Base-by-base conservation (phyloP, 2,797 vertebrate genomes). In the Sebastes wilsoni region DNA sequence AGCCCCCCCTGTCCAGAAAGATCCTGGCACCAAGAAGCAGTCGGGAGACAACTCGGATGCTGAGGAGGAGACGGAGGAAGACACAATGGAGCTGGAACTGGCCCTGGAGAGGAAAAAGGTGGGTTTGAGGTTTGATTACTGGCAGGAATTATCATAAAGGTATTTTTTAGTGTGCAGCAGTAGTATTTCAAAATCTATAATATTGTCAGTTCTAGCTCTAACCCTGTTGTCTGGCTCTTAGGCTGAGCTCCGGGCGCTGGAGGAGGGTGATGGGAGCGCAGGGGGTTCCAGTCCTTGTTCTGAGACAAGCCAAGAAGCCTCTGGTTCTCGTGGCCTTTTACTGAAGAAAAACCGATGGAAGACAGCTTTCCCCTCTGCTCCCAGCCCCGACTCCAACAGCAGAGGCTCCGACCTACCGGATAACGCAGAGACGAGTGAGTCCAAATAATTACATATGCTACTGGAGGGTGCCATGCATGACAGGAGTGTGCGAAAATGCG, bases 61-160 rank as follows among this genome's bases (percentile, higher is more conserved):
- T 27, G 96, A 97, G 12, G 97, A 96, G 20, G 98, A 97, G 68
- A 94, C 97, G 0, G 98, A 98, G 75, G 98, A 99, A 75, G 98
- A 99, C 84, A 99, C 98, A 0, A 95, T 97, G 1, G 98, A 99
- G 55, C 89, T 99, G 83, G 98, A 99, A 85, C 93, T 99, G 30
- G 97, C 97, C 65, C 93, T 99, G 79, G 98, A 99, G 92, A 96
- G 98, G 84, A 99, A 98, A 89, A 99, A 98, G 94, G 99, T 99
- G 8, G 6, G 76, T 8, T 52, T 52, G 8, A 42, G 38, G 38
- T 42, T 13, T 38, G 22, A 52, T 36, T 72, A 8, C 8, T 23
- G 11, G 4, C 38, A 66, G 20, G 12, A 71, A 8, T 46, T 30
- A 6, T 12, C 23, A 25, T 66, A 0, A 28, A 20, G 20, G 11